These are phyloP conservation scores for Agriopis leucophaearia DNA, from an alignment of 2,888 invertebrate genomes.

Conservation along the genomic window DNA sequence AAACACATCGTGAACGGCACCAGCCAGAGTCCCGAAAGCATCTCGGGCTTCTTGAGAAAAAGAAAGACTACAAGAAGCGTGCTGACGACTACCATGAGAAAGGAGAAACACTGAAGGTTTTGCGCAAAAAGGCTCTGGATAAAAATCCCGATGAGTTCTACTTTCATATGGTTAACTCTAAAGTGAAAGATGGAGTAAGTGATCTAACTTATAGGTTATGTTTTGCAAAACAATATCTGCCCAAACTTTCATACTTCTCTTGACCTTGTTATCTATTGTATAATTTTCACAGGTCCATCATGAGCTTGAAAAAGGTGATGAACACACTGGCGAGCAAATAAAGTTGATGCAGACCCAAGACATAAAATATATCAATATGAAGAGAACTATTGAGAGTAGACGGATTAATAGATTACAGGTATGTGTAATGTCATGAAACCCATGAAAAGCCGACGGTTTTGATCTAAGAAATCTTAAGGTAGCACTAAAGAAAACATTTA, in stretches of 20 bases:
- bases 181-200: slow-evolving; percentile 87
- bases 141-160: slow-evolving; percentile 99
- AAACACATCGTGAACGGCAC: slow-evolving; percentile 94
- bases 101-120: slow-evolving; percentile 91
- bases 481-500: too few species aligned
- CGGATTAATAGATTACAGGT: slow-evolving; percentile 85
- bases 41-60: slow-evolving; percentile 94
- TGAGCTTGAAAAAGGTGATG: slow-evolving; percentile 89
- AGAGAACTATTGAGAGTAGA: slow-evolving; percentile 93
- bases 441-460: too few species aligned
- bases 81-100: slow-evolving; percentile 94
- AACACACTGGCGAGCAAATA: slow-evolving; percentile 93
- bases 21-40: slow-evolving; percentile 92
- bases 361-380: slow-evolving; percentile 94
- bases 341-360: slow-evolving; percentile 97
- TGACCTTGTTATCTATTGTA: neutral
- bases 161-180: slow-evolving; percentile 98
- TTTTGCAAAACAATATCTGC: neutral
- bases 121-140: slow-evolving; percentile 94
- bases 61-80: slow-evolving; percentile 93
- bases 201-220: slow-evolving; percentile 5
- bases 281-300: slow-evolving; percentile 83
- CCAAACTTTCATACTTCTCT: neutral
- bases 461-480: too few species aligned
- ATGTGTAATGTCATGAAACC: slow-evolving; percentile 3